These are phyloP conservation scores for Lycodopsis pacificus DNA, from an alignment of 2,797 vertebrate genomes.

Conservation along the genomic window DNA sequence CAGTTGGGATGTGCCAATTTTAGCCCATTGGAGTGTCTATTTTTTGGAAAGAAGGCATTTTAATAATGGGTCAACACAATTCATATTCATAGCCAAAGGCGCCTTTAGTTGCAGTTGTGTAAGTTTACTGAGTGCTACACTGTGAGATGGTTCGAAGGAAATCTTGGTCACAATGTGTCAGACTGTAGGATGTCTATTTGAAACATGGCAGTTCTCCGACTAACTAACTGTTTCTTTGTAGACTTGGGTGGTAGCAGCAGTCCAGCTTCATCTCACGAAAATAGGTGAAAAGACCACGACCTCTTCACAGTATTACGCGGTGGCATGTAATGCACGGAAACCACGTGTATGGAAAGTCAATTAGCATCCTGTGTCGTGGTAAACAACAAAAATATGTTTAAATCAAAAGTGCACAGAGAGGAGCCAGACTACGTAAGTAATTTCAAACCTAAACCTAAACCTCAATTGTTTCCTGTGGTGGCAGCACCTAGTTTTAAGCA, in stretches of 20 bases:
- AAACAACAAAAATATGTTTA: background rate
- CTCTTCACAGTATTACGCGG: background rate
- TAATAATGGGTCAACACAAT: background rate
- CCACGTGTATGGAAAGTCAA: background rate
- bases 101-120: background rate
- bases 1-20: conserved; percentile 2
- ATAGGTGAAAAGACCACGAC: background rate
- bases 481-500: no score
- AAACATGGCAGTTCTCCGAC: background rate
- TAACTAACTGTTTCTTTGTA: background rate
- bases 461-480: no score
- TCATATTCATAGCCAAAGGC: background rate
- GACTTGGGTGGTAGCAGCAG: background rate
- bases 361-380: background rate
- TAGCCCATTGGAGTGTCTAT: background rate
- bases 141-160: background rate
- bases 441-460: no score
- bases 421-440: background rate
- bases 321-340: background rate
- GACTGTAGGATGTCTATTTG: background rate
- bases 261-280: no score
- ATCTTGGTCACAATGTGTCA: background rate
- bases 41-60: background rate
- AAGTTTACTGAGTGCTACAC: background rate
- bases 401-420: background rate